Percentiles rank a stretch among this genome's conserved stretches.
These are phyloP conservation scores for Nephotettix cincticeps DNA, from an alignment of 1,140 invertebrate species.

Conservation along the genomic window DNA sequence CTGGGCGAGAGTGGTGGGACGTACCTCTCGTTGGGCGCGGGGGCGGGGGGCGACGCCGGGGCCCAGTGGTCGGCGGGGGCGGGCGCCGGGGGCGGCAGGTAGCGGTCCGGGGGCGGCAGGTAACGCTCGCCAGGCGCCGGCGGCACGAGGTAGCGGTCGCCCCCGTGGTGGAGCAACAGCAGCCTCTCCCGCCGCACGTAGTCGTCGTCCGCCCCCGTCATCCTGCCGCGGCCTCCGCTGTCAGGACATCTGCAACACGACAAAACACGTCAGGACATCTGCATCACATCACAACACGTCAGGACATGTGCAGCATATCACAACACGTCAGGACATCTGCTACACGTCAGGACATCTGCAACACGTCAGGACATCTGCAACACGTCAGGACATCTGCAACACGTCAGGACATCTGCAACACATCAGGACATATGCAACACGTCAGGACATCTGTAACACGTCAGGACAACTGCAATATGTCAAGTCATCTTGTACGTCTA, in stretches of 20 bases:
- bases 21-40: slow-evolving; percentile 32
- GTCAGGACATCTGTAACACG: too few species aligned
- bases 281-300: too few species aligned
- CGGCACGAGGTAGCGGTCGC: slow-evolving; percentile 35
- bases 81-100: slow-evolving; percentile 48
- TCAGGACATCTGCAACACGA: slow-evolving; percentile 49
- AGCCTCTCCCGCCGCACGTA: slow-evolving; percentile 45
- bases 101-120: slow-evolving; percentile 28
- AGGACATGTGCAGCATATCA: too few species aligned
- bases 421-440: too few species aligned
- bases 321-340: too few species aligned
- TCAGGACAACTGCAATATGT: too few species aligned
- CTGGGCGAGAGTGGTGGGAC: slow-evolving; percentile 48
- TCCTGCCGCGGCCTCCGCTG: slow-evolving; percentile 49
- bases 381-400: too few species aligned
- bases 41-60: slow-evolving; percentile 30
- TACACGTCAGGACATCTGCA: too few species aligned
- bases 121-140: slow-evolving; percentile 28
- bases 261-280: not conserved
- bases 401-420: too few species aligned
- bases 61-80: slow-evolving; percentile 44
- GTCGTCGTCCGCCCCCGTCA: slow-evolving; percentile 46
- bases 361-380: too few species aligned
- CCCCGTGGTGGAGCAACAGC: slow-evolving; percentile 36
- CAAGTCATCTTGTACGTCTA: too few species aligned